phyloP scores from a whole-genome alignment of 92 coral and sea anemone species.

The Zoanthus solanderi region DNA sequence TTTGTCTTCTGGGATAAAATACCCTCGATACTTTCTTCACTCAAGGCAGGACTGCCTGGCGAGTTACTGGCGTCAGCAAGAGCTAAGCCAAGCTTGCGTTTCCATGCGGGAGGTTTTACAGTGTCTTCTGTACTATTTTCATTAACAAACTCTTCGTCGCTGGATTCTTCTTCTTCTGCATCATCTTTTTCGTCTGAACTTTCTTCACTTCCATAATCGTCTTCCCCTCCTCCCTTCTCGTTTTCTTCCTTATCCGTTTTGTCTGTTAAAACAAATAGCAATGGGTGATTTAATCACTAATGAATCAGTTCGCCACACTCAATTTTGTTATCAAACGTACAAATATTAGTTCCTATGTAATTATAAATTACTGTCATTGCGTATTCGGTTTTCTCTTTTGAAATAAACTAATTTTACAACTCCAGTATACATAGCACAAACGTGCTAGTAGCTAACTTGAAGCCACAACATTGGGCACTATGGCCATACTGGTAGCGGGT shows the following conservation, averaged over 20 bases:
- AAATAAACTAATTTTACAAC: background rate
- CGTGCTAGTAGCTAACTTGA: too few relatives aligned
- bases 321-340: too few relatives aligned
- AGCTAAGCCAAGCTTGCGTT: slow-evolving; percentile 30
- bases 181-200: slow-evolving; percentile 72
- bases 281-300: background rate
- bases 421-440: too few relatives aligned
- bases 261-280: background rate
- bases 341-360: too few relatives aligned
- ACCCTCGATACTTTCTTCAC: slow-evolving; percentile 32
- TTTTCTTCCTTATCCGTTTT: slow-evolving; percentile 48
- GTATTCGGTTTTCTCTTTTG: background rate
- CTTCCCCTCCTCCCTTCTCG: slow-evolving; percentile 57
- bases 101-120: slow-evolving; percentile 34
- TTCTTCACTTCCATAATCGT: slow-evolving; percentile 87
- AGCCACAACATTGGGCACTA: too few relatives aligned
- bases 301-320: too few relatives aligned
- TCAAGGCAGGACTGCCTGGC: slow-evolving; percentile 44
- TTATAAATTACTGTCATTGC: too few relatives aligned
- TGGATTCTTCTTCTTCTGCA: slow-evolving; percentile 66
- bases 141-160: slow-evolving; percentile 65
- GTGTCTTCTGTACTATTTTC: slow-evolving; percentile 33
- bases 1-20: background rate
- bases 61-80: slow-evolving; percentile 24
- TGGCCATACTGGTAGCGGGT: too few relatives aligned